Percentiles rank a stretch among this genome's conserved stretches.
phyloP scores from a whole-genome alignment of 2,113 vertebrate genomes.

The Addax nasomaculatus region DNA sequence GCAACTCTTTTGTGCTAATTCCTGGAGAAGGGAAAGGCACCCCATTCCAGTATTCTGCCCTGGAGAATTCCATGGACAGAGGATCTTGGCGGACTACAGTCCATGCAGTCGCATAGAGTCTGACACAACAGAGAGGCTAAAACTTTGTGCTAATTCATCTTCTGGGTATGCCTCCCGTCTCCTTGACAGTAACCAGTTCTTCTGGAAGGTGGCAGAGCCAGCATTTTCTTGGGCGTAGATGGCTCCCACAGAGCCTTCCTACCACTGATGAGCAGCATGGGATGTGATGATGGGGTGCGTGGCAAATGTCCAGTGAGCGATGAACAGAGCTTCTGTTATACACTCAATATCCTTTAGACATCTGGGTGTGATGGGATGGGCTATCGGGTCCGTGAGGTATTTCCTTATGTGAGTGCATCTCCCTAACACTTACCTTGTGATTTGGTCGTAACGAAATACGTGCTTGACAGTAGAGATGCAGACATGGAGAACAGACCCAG shows the following conservation, averaged over 20 bases:
- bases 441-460: not conserved
- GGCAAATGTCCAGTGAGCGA: rapidly evolving
- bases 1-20: not conserved
- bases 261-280: not conserved
- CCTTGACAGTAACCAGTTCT: not conserved
- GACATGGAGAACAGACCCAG: not conserved
- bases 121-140: not conserved
- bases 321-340: not conserved
- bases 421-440: not conserved
- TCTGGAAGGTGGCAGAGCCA: not conserved
- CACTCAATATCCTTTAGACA: not conserved
- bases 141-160: not conserved
- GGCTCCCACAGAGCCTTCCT: not conserved
- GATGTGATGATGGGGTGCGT: not conserved
- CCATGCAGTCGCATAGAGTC: rapidly evolving
- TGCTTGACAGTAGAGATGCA: not conserved
- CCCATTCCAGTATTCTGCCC: not conserved
- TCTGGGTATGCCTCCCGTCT: rapidly evolving
- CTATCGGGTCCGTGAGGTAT: rapidly evolving
- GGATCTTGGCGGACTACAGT: not conserved
- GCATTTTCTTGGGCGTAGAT: not conserved
- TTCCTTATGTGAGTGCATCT: rapidly evolving
- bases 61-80: not conserved
- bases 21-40: not conserved
- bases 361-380: not conserved